phyloP scores from a whole-genome alignment of 92 coral and sea anemone genomes.

The Siderastrea radians region DNA sequence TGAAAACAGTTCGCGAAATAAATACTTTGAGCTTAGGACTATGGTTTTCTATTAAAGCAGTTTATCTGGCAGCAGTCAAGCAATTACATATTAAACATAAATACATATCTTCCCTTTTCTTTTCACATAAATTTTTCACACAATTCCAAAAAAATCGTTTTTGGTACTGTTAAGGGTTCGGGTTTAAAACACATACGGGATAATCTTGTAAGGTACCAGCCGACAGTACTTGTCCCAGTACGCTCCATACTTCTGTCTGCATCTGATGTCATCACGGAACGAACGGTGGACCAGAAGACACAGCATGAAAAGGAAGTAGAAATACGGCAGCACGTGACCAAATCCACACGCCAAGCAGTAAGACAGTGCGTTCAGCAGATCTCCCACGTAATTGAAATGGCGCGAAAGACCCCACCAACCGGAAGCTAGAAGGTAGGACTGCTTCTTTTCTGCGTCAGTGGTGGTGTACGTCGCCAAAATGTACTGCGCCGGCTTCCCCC shows the following conservation, averaged over 20 bases:
- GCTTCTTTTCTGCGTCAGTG: slow-evolving; percentile 85
- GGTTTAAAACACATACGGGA: slow-evolving; percentile 88
- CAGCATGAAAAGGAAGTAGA: slow-evolving; percentile 86
- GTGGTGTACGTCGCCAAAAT: slow-evolving; percentile 88
- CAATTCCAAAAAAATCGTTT: not conserved
- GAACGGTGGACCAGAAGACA: slow-evolving; percentile 89
- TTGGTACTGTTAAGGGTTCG: not conserved
- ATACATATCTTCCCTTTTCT: not conserved
- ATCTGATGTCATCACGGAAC: slow-evolving; percentile 93
- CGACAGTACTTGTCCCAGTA: slow-evolving; percentile 89
- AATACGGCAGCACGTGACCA: slow-evolving; percentile 90
- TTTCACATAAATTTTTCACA: not conserved
- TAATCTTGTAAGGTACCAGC: slow-evolving; percentile 90
- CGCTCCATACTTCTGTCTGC: slow-evolving; percentile 93
- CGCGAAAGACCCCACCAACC: slow-evolving; percentile 99
- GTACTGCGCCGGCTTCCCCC: slow-evolving; percentile 97
- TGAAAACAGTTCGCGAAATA: no score
- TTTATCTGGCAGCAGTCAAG: no score
- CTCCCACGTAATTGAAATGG: slow-evolving; percentile 97
- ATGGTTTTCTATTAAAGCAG: no score
- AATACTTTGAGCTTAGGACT: no score
- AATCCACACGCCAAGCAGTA: slow-evolving; percentile 92
- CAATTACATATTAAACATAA: no score
- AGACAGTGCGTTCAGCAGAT: slow-evolving; percentile 91
- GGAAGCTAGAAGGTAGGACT: slow-evolving; percentile 86